Evolutionary conservation across 1,140 invertebrate genomes (phyloP).

Genomic region (Pogonognathellus flavescens): DNA sequence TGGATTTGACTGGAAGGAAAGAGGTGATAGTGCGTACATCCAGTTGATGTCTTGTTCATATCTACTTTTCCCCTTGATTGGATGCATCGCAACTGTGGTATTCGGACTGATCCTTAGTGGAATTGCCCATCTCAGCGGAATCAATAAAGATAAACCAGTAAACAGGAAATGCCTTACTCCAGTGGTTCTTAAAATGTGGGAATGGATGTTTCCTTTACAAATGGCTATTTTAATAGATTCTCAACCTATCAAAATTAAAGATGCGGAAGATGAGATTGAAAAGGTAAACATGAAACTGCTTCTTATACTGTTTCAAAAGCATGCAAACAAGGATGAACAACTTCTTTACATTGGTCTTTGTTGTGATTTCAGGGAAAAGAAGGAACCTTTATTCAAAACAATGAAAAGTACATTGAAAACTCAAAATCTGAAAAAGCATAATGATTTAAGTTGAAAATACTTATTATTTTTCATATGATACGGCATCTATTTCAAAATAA

Average conservation of each 20-base stretch:
- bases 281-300: too few relatives aligned
- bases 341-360: too few relatives aligned
- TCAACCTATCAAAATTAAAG: neutral
- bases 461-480: too few relatives aligned
- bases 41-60: constrained; percentile 54
- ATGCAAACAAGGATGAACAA: too few relatives aligned
- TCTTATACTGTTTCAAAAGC: too few relatives aligned
- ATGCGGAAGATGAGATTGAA: too few relatives aligned
- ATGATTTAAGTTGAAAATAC: too few relatives aligned
- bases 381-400: too few relatives aligned
- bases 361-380: too few relatives aligned
- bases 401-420: too few relatives aligned
- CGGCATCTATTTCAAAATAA: too few relatives aligned
- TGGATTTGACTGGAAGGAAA: constrained; percentile 50
- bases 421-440: too few relatives aligned
- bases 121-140: neutral
- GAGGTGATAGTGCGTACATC: constrained; percentile 37
- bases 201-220: constrained; percentile 38
- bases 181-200: constrained; percentile 21
- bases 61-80: constrained; percentile 54
- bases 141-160: constrained; percentile 23
- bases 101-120: constrained; percentile 54
- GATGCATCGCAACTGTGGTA: constrained; percentile 38
- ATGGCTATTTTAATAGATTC: neutral
- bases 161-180: constrained; percentile 30